Evolutionary conservation across 1,140 invertebrate species (phyloP).

Genomic region (Papilio polytes): DNA sequence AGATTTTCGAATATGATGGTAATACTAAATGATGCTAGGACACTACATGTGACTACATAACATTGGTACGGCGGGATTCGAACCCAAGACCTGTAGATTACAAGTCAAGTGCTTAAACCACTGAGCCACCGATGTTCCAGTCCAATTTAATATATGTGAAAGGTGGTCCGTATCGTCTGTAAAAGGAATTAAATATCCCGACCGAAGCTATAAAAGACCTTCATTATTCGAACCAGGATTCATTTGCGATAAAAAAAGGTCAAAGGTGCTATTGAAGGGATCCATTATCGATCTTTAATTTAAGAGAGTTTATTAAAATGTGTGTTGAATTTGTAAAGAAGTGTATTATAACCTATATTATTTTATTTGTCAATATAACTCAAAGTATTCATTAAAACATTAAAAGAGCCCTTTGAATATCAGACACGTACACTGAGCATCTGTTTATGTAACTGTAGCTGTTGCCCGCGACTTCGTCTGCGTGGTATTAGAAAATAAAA

Average conservation of each 20-base stretch:
- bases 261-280: conserved; percentile 13
- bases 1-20: not conserved
- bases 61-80: too few species aligned
- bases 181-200: conserved; percentile 29
- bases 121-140: too few species aligned
- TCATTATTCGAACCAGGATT: conserved; percentile 22
- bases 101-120: too few species aligned
- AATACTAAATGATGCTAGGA: too few species aligned
- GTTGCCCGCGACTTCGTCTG: too few species aligned
- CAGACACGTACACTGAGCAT: too few species aligned
- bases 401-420: too few species aligned
- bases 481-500: too few species aligned
- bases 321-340: conserved; percentile 8
- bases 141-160: conserved; percentile 27
- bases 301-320: conserved; percentile 10
- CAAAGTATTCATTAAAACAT: too few species aligned
- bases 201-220: conserved; percentile 12
- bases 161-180: conserved; percentile 4
- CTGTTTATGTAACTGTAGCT: too few species aligned
- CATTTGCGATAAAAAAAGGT: conserved; percentile 36
- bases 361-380: not conserved
- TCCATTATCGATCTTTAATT: conserved; percentile 34
- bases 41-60: too few species aligned
- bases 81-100: too few species aligned
- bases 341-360: not conserved